Evolutionary conservation across 2,888 invertebrate genomes (phyloP).

Genomic region (Drosophila merina): DNA sequence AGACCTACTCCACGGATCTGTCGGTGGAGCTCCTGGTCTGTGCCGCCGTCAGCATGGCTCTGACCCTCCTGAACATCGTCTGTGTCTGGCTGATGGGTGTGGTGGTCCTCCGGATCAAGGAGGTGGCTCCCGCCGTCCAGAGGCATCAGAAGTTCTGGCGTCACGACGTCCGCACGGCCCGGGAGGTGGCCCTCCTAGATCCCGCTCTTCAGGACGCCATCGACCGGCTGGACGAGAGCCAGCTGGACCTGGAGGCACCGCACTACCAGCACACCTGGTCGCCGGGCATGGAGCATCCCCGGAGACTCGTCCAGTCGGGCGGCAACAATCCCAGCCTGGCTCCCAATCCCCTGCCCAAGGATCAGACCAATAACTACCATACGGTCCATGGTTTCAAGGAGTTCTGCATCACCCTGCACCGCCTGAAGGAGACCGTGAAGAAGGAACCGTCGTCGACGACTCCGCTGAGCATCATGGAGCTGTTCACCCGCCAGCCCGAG

Average conservation of each 20-base stretch:
- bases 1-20: conserved; percentile 86
- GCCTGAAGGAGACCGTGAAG: background rate
- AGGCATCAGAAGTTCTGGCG: conserved; percentile 86
- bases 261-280: conserved; percentile 74
- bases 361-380: conserved; percentile 42
- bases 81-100: conserved; percentile 90
- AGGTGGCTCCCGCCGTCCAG: conserved; percentile 86
- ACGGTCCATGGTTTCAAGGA: conserved; percentile 69
- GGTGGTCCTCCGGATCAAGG: conserved; percentile 89
- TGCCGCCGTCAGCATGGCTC: conserved; percentile 88
- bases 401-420: conserved; percentile 58
- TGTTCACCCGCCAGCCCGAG: conserved; percentile 31
- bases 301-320: background rate
- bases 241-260: conserved; percentile 50
- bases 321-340: background rate
- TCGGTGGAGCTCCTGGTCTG: conserved; percentile 86
- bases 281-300: conserved; percentile 43
- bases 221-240: conserved; percentile 54
- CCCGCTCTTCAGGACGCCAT: conserved; percentile 74
- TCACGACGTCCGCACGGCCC: conserved; percentile 86
- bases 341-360: background rate
- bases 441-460: background rate
- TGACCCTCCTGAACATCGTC: conserved; percentile 89
- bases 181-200: conserved; percentile 85
- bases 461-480: conserved; percentile 51